Conservation (phyloP, 2,113 vertebrate species). For the Uropsilus gracilis region DNA sequence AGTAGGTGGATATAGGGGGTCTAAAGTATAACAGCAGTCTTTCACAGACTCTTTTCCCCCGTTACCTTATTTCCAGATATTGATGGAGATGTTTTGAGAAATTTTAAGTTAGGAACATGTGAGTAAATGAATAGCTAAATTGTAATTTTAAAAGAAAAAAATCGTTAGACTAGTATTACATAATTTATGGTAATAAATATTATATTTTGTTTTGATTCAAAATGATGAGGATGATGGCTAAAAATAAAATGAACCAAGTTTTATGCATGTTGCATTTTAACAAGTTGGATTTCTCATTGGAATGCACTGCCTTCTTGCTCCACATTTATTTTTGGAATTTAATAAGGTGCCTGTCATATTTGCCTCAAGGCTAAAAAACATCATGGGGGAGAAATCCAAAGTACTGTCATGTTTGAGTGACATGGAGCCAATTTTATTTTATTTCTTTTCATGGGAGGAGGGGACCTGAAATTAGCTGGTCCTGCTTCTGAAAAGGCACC, state of each 20-base stretch:
- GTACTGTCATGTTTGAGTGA: constrained; percentile 91
- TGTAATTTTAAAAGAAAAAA: constrained; percentile 53
- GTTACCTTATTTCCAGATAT: neutral
- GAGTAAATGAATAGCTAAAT: constrained; percentile 32
- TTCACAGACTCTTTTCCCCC: neutral
- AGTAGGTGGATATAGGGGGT: neutral
- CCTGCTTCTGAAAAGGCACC: constrained; percentile 80
- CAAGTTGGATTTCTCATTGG: constrained; percentile 88
- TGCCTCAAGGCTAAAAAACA: constrained; percentile 91
- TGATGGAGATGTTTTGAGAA: neutral
- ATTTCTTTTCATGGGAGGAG: constrained; percentile 77
- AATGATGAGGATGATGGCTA: constrained; percentile 82
- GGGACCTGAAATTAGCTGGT: constrained; percentile 85
- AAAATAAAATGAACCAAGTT: constrained; percentile 84
- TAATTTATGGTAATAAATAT: constrained; percentile 73
- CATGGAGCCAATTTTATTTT: constrained; percentile 89
- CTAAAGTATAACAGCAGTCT: neutral
- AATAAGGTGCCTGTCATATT: constrained; percentile 92
- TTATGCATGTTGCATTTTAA: constrained; percentile 89
- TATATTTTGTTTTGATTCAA: constrained; percentile 80
- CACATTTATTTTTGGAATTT: constrained; percentile 91
- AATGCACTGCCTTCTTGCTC: constrained; percentile 87
- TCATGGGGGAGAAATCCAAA: constrained; percentile 88
- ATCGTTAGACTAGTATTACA: constrained; percentile 68
- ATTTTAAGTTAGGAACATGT: neutral